A percentile compares a stretch with the other conserved stretches of the same genome.
Conservation (phyloP, 2,888 invertebrate species). For the Amorpha juglandis region DNA sequence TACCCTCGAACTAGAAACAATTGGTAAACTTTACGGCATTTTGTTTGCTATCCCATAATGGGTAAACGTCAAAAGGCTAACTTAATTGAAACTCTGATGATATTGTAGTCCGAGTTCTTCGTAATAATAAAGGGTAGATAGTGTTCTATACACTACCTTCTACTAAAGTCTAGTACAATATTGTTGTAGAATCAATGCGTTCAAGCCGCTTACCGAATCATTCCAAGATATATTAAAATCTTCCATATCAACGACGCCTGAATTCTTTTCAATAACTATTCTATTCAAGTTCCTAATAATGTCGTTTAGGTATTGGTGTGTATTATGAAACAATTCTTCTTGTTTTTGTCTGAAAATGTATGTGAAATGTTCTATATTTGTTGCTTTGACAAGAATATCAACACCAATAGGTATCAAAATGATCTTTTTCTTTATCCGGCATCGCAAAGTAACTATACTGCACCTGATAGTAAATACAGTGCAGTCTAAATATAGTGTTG, state of each 20-base stretch:
- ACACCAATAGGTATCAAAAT: no score
- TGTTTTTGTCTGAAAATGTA: conserved; percentile 47
- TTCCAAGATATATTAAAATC: conserved; percentile 47
- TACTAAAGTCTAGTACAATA: no score
- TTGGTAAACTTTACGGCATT: background rate
- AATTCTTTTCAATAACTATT: conserved; percentile 40
- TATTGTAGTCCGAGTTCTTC: background rate
- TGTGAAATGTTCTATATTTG: background rate
- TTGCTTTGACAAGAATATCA: background rate
- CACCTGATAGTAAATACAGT: no score
- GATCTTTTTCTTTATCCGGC: no score
- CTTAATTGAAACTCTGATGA: background rate
- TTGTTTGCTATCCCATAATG: background rate
- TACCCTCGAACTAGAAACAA: conserved; percentile 21
- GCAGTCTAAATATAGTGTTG: no score
- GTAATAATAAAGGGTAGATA: background rate
- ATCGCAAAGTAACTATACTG: no score
- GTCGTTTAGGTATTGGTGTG: conserved; percentile 37
- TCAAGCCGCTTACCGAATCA: conserved; percentile 42
- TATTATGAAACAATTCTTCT: conserved; percentile 46
- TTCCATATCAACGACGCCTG: conserved; percentile 41
- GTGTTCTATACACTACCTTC: no score
- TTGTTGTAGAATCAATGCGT: background rate
- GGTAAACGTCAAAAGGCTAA: background rate
- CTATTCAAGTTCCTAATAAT: conserved; percentile 47